Conservation (phyloP, 2,113 vertebrate species). For the Neofelis nebulosa region DNA sequence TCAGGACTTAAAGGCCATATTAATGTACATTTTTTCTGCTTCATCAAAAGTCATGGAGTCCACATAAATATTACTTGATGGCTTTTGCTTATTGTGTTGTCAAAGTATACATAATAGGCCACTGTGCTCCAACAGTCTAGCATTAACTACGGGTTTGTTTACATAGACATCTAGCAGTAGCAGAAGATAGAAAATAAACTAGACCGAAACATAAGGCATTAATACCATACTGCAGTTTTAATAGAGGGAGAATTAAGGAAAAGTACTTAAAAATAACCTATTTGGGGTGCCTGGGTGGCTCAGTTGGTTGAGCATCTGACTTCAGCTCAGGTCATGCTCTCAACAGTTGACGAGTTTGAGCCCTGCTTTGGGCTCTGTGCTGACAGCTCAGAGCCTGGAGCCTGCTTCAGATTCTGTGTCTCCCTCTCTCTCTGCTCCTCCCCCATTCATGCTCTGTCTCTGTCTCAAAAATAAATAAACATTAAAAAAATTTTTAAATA, state of each 20-base stretch:
- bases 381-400: no score
- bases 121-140: neutral
- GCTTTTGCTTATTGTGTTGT: neutral
- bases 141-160: neutral
- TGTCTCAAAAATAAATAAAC: no score
- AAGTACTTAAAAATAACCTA: neutral
- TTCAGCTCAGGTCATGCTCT: no score
- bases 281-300: no score
- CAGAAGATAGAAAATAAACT: neutral
- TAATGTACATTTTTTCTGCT: neutral
- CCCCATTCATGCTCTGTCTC: no score
- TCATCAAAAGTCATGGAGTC: neutral
- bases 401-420: no score
- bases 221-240: neutral
- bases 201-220: neutral
- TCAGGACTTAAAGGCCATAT: neutral
- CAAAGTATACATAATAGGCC: neutral
- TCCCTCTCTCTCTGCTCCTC: no score
- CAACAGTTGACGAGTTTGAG: no score
- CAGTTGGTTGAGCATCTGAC: no score
- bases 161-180: neutral
- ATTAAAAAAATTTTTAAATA: no score
- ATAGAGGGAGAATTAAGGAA: neutral
- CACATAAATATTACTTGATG: neutral
- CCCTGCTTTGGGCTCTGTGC: no score